Percentiles rank a stretch among this genome's conserved stretches.
Evolutionary conservation across 2,888 invertebrate genomes (phyloP).

Genomic region (Steinernema carpocapsae): DNA sequence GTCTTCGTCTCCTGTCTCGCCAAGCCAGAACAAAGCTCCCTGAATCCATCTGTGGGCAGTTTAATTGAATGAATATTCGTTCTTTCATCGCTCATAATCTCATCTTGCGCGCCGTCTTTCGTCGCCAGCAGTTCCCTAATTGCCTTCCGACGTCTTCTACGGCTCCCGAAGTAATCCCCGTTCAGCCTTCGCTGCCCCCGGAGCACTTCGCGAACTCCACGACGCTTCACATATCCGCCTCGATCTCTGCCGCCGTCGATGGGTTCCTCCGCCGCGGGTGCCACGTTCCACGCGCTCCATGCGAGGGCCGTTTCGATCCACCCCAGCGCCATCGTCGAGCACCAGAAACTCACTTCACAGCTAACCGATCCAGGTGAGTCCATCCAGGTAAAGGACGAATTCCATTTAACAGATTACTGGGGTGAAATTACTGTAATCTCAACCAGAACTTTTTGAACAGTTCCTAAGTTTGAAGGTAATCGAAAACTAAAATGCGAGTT

Average conservation of each 20-base stretch:
- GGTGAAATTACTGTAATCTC: too few species aligned
- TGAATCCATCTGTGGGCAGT: slow-evolving; percentile 29
- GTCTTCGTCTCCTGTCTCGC: background rate
- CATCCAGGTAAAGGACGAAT: background rate
- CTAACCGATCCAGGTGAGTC: slow-evolving; percentile 7
- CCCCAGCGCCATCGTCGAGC: slow-evolving; percentile 16
- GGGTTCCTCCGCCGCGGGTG: slow-evolving; percentile 45
- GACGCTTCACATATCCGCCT: slow-evolving; percentile 1
- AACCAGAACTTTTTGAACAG: too few species aligned
- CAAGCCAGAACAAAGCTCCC: background rate
- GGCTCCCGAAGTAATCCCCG: slow-evolving; percentile 10
- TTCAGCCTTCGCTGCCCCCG: slow-evolving; percentile 4
- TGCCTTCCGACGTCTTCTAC: slow-evolving; percentile 32
- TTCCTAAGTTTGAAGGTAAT: too few species aligned
- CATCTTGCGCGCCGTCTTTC: slow-evolving; percentile 32
- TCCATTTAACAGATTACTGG: too few species aligned
- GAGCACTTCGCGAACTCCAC: background rate
- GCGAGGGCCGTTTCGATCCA: slow-evolving; percentile 15
- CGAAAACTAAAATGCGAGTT: too few species aligned
- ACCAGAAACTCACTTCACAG: slow-evolving; percentile 15
- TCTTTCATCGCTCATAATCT: slow-evolving; percentile 34
- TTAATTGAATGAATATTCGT: slow-evolving; percentile 35
- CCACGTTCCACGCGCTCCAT: slow-evolving; percentile 45
- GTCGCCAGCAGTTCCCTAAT: slow-evolving; percentile 34
- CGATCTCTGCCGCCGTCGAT: slow-evolving; percentile 13